phyloP scores from a whole-genome alignment of 2,113 vertebrate species.

The Glaucomys volans region DNA sequence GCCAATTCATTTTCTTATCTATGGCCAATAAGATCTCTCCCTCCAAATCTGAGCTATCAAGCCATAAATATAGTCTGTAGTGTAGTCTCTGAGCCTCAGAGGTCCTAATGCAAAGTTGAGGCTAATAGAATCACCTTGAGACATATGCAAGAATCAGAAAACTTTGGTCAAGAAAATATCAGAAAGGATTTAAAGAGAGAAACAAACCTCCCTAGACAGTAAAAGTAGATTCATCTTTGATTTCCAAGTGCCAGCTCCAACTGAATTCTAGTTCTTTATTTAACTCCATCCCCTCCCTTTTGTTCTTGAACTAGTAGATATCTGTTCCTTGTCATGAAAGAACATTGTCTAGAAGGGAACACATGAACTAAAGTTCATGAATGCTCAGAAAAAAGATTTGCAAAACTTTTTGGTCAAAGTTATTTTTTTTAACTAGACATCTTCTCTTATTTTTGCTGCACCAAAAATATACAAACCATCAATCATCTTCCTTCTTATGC shows the following conservation, averaged over 20 bases:
- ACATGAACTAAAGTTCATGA: neutral
- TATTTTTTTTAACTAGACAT: neutral
- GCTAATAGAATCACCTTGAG: neutral
- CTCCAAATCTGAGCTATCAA: neutral
- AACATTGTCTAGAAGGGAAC: neutral
- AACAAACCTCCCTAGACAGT: neutral
- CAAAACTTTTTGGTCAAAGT: neutral
- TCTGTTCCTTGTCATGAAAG: neutral
- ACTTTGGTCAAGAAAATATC: neutral
- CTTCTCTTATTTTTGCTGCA: conserved; percentile 30
- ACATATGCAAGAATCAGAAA: neutral
- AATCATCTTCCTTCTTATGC: neutral
- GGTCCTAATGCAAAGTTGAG: neutral
- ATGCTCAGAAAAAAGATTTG: neutral
- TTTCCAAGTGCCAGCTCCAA: neutral
- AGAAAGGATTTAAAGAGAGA: neutral
- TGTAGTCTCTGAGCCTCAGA: neutral
- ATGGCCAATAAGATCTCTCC: neutral
- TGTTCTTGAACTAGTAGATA: neutral
- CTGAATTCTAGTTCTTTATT: neutral
- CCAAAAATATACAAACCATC: neutral
- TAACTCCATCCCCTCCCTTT: neutral
- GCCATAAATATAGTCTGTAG: neutral
- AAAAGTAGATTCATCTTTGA: neutral
- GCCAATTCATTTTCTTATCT: neutral